These are phyloP conservation scores for Siderastrea siderea DNA, from an alignment of 92 coral and sea anemone species.

Conservation along the genomic window DNA sequence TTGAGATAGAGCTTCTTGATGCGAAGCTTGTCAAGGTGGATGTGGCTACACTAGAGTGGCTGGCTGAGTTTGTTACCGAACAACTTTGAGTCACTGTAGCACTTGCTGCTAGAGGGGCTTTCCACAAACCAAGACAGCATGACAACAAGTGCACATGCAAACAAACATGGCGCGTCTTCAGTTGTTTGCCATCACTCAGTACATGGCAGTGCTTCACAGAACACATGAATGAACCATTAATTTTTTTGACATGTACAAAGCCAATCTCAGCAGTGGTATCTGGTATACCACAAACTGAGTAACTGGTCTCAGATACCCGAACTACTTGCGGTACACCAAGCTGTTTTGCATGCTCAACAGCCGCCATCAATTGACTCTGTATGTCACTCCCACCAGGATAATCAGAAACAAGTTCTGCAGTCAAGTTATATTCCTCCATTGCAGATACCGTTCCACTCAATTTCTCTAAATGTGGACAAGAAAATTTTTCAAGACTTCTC, in stretches of 20 bases:
- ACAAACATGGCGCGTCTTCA: neutral
- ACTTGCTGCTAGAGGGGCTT: neutral
- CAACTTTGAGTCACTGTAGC: neutral
- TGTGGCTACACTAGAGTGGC: too few species aligned
- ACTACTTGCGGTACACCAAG: constrained; percentile 14
- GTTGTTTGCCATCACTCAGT: neutral
- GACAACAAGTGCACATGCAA: neutral
- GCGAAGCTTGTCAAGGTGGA: too few species aligned
- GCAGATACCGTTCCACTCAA: neutral
- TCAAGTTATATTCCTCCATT: neutral
- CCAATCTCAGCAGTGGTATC: constrained; percentile 7
- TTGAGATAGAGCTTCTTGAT: too few species aligned
- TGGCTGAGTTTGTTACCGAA: too few species aligned
- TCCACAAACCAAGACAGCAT: constrained; percentile 6
- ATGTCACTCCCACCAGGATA: constrained; percentile 12
- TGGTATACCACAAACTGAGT: constrained; percentile 3
- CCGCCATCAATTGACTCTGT: neutral
- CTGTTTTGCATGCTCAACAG: neutral
- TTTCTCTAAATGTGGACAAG: neutral
- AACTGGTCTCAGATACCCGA: neutral
- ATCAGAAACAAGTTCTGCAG: neutral
- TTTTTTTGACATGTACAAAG: neutral
- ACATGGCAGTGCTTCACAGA: neutral
- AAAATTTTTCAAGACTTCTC: neutral
- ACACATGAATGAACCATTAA: neutral